Percentiles rank a stretch among this genome's conserved stretches.
These are phyloP conservation scores for Casuarius casuarius DNA, from an alignment of 2,113 vertebrate genomes.

Conservation along the genomic window DNA sequence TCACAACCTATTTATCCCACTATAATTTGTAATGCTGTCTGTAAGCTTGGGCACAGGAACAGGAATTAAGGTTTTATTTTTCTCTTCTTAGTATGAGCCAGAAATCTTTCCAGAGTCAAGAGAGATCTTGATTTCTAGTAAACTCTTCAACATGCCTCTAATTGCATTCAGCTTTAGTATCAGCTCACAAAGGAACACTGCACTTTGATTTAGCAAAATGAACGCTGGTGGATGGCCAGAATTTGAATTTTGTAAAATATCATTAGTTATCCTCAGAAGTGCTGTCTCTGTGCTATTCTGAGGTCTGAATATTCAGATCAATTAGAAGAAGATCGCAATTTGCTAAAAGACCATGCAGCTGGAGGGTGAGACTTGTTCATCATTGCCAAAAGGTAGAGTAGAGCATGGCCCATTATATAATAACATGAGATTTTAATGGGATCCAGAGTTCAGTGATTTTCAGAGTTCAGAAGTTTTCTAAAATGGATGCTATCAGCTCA, in stretches of 20 bases:
- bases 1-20: not conserved
- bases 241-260: constrained; percentile 54
- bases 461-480: not conserved
- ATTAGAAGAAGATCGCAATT: constrained; percentile 38
- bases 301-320: constrained; percentile 39
- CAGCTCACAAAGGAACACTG: constrained; percentile 20
- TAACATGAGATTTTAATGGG: not conserved
- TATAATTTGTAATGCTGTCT: not conserved
- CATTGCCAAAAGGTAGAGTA: not conserved
- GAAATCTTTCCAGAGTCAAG: constrained; percentile 23
- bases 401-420: not conserved
- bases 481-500: not conserved
- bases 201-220: constrained; percentile 53
- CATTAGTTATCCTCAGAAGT: constrained; percentile 57
- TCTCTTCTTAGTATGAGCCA: not conserved
- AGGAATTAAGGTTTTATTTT: not conserved
- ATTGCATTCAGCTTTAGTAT: constrained; percentile 37
- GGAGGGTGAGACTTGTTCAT: not conserved
- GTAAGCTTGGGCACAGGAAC: not conserved
- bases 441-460: not conserved
- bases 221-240: constrained; percentile 33
- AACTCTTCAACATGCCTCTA: constrained; percentile 10
- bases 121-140: constrained; percentile 21
- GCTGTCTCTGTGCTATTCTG: constrained; percentile 36
- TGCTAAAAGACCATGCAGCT: constrained; percentile 32